Evolutionary conservation across 2,113 vertebrate genomes (phyloP).

Genomic region (Athene noctua): DNA sequence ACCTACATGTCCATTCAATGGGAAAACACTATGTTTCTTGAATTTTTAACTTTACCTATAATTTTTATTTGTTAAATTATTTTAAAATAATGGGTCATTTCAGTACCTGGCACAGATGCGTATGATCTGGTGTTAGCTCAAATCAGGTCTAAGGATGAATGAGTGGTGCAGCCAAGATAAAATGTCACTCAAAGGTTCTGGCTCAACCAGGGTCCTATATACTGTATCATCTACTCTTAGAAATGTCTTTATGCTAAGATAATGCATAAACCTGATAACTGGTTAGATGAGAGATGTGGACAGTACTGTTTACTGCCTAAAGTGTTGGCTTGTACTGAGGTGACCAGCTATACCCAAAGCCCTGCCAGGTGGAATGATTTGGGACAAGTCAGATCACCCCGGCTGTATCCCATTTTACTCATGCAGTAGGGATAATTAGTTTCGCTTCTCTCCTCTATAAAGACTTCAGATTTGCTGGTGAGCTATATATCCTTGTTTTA

Average conservation of each 20-base stretch:
- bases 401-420: not conserved
- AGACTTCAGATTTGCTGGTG: not conserved
- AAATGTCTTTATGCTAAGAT: not conserved
- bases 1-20: not conserved
- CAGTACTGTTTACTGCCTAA: too few relatives aligned
- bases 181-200: not conserved
- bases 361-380: not conserved
- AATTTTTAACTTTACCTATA: rapidly evolving
- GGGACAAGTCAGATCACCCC: not conserved
- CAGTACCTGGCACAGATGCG: not conserved
- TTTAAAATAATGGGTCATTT: not conserved
- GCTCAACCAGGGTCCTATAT: not conserved
- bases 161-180: not conserved
- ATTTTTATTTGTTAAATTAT: not conserved
- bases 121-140: not conserved
- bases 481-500: not conserved
- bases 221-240: too few relatives aligned
- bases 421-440: not conserved
- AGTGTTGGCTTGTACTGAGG: not conserved
- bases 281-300: not conserved
- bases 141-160: not conserved
- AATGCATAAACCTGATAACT: not conserved
- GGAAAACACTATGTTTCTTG: not conserved
- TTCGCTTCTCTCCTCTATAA: not conserved
- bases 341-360: not conserved